A percentile compares a stretch with the other conserved stretches of the same genome.
These are phyloP conservation scores for Eulemur macaco DNA, from an alignment of 2,113 vertebrate genomes.

Conservation along the genomic window DNA sequence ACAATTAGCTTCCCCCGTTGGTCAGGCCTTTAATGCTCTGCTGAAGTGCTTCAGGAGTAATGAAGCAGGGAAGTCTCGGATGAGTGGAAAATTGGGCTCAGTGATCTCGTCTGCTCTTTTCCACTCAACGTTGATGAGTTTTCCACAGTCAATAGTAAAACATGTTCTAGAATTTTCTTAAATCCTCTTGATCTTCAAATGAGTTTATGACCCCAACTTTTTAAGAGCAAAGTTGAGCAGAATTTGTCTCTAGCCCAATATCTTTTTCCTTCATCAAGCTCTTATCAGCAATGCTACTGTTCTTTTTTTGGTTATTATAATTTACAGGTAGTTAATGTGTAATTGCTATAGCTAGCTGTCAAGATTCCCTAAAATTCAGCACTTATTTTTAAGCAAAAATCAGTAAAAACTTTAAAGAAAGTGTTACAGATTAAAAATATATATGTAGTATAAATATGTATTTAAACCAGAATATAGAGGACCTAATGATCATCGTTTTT, in stretches of 20 bases:
- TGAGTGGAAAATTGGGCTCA: background rate
- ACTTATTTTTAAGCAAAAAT: constrained; percentile 8
- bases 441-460: background rate
- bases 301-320: background rate
- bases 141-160: background rate
- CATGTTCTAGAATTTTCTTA: background rate
- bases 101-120: background rate
- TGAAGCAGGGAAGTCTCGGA: background rate
- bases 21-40: background rate
- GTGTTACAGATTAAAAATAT: background rate
- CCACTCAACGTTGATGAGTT: background rate
- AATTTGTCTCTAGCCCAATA: background rate
- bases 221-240: background rate
- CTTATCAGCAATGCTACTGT: background rate
- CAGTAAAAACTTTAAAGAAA: background rate
- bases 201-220: background rate
- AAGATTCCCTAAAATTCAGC: background rate
- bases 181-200: background rate
- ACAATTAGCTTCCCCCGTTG: background rate
- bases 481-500: background rate
- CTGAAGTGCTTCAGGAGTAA: background rate
- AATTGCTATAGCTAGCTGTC: background rate
- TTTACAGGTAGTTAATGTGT: background rate
- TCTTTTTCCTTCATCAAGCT: background rate
- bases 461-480: background rate